phyloP scores from a whole-genome alignment of 2,888 invertebrate species.

The Villa cingulata region DNA sequence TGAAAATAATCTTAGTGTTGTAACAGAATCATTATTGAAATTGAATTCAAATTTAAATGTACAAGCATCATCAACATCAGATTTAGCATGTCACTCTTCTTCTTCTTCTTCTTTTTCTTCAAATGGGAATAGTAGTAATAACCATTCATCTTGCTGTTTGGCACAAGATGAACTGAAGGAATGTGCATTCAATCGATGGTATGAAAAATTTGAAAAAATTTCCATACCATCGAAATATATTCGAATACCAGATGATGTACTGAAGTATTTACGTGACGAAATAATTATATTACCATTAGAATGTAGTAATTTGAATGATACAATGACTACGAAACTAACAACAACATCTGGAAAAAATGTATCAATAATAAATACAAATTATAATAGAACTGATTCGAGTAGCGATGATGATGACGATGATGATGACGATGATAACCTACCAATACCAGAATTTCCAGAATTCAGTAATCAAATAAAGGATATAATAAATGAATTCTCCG shows the following conservation, averaged over 20 bases:
- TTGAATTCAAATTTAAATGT: too few species aligned
- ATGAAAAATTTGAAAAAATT: conserved; percentile 13
- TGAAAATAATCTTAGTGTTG: too few species aligned
- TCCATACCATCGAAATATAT: conserved; percentile 10
- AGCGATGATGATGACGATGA: conserved; percentile 6
- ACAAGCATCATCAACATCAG: too few species aligned
- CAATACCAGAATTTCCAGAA: conserved; percentile 15
- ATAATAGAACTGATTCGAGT: not conserved
- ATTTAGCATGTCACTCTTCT: too few species aligned
- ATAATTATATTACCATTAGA: conserved; percentile 17
- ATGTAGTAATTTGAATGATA: conserved; percentile 7
- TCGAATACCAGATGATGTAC: conserved; percentile 11
- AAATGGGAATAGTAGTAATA: too few species aligned
- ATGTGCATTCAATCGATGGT: conserved; percentile 15
- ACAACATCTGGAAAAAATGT: too few species aligned
- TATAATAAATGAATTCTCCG: conserved; percentile 6
- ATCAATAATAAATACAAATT: not conserved
- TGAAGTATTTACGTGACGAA: conserved; percentile 15
- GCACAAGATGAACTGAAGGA: conserved; percentile 3
- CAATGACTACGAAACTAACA: too few species aligned
- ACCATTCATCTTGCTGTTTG: too few species aligned
- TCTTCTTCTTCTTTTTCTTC: too few species aligned
- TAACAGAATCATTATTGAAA: too few species aligned
- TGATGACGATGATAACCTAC: conserved; percentile 9
- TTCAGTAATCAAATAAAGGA: conserved; percentile 12